A percentile compares a stretch with the other conserved stretches of the same genome.
Conservation (phyloP, 2,888 invertebrate genomes). For the Clunio marinus region DNA sequence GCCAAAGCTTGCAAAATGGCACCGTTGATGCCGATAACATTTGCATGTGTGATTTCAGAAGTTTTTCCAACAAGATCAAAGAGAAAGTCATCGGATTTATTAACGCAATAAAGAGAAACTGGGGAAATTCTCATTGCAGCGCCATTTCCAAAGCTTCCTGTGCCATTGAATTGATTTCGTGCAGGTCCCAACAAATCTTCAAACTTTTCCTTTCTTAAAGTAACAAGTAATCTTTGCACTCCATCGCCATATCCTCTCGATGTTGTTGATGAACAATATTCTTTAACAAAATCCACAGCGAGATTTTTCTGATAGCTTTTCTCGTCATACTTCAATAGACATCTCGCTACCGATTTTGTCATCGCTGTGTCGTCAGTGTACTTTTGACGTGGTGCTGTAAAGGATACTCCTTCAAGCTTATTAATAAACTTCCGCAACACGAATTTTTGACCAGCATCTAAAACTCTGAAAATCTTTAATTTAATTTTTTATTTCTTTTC, state of each 20-base stretch:
- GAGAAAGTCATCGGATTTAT: conserved; percentile 48
- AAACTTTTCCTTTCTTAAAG: conserved; percentile 55
- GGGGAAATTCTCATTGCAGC: conserved; percentile 71
- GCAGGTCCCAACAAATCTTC: conserved; percentile 54
- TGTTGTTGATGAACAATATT: conserved; percentile 58
- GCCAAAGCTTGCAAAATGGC: conserved; percentile 59
- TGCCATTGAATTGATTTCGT: conserved; percentile 58
- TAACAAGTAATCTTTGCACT: conserved; percentile 57
- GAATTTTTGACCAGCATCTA: conserved; percentile 51
- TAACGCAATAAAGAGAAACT: conserved; percentile 58
- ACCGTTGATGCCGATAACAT: conserved; percentile 56
- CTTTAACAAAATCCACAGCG: conserved; percentile 61
- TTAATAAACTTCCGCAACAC: conserved; percentile 58
- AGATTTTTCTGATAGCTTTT: conserved; percentile 57
- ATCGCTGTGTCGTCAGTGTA: conserved; percentile 72
- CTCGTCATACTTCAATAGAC: conserved; percentile 56
- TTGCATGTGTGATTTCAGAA: conserved; percentile 62
- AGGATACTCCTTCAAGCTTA: conserved; percentile 52
- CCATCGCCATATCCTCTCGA: conserved; percentile 65
- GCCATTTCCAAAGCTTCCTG: conserved; percentile 73
- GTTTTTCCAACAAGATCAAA: conserved; percentile 53
- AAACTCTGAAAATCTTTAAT: conserved; percentile 40
- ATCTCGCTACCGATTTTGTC: conserved; percentile 61
- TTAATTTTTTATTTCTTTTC: conserved; percentile 52
- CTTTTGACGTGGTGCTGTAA: conserved; percentile 54